These are phyloP conservation scores for Staurois parvus DNA, from an alignment of 2,797 vertebrate genomes.

Conservation along the genomic window DNA sequence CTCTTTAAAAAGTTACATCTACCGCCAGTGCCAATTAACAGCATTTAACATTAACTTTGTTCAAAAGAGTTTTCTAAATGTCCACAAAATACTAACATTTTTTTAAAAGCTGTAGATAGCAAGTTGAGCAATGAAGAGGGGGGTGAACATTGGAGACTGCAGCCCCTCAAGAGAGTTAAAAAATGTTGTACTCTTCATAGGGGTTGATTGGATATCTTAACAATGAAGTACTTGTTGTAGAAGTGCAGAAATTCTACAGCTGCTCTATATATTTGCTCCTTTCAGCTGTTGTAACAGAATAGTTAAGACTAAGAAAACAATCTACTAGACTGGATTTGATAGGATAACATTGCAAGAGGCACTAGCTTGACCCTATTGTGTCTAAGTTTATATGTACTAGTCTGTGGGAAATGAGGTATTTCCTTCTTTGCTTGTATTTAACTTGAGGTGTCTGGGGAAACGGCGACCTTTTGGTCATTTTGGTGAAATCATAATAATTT, in stretches of 20 bases:
- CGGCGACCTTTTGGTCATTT: slow-evolving; percentile 62
- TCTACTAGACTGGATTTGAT: slow-evolving; percentile 56
- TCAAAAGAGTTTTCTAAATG: neutral
- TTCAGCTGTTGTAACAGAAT: slow-evolving; percentile 63
- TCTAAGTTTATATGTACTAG: slow-evolving; percentile 67
- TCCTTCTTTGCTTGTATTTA: slow-evolving; percentile 63
- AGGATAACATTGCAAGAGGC: slow-evolving; percentile 59
- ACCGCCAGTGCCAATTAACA: slow-evolving; percentile 5
- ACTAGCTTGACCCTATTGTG: slow-evolving; percentile 68
- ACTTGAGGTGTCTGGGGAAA: slow-evolving; percentile 67
- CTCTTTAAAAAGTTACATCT: neutral
- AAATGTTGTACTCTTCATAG: slow-evolving; percentile 54
- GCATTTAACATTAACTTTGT: slow-evolving; percentile 10
- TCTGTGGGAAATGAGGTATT: slow-evolving; percentile 74
- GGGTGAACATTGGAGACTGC: slow-evolving; percentile 29
- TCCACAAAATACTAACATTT: neutral
- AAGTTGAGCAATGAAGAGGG: slow-evolving; percentile 37
- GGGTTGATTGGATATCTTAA: slow-evolving; percentile 58
- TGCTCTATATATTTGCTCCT: slow-evolving; percentile 59
- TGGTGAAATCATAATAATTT: slow-evolving; percentile 53
- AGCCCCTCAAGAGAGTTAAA: slow-evolving; percentile 48
- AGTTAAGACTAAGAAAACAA: slow-evolving; percentile 62
- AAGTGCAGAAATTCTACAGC: slow-evolving; percentile 57
- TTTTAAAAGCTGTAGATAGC: neutral
- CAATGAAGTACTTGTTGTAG: slow-evolving; percentile 60